These are phyloP conservation scores for Lypha dubia DNA, from an alignment of 2,888 invertebrate genomes.

Conservation along the genomic window DNA sequence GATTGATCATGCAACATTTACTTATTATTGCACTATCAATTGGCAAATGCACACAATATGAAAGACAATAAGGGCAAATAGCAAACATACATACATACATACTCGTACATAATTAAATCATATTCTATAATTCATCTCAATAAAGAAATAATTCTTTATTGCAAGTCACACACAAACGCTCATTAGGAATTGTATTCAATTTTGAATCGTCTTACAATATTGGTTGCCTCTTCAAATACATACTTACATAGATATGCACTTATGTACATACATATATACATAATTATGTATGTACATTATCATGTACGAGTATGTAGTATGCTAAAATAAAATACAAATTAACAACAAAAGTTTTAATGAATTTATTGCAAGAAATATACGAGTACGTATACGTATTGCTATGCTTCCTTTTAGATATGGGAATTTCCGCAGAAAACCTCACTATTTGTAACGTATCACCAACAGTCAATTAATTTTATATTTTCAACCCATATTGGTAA, in stretches of 20 bases:
- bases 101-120: constrained; percentile 28
- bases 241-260: no score
- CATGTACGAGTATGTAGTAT: neutral
- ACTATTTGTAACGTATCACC: no score
- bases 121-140: constrained; percentile 38
- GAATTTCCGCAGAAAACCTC: no score
- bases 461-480: no score
- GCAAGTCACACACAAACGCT: neutral
- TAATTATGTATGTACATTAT: no score
- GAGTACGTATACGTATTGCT: no score
- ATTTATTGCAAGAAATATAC: no score
- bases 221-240: constrained; percentile 24
- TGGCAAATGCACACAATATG: neutral
- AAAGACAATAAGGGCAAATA: neutral
- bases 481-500: no score
- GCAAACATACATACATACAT: neutral
- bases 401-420: no score
- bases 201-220: constrained; percentile 25
- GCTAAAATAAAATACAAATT: neutral
- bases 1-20: neutral
- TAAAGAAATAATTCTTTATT: constrained; percentile 1
- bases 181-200: constrained; percentile 1
- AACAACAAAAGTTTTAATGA: neutral
- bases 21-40: neutral
- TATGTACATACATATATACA: neutral